phyloP scores from a whole-genome alignment of 2,797 vertebrate genomes.

The Arnoldichthys spilopterus region DNA sequence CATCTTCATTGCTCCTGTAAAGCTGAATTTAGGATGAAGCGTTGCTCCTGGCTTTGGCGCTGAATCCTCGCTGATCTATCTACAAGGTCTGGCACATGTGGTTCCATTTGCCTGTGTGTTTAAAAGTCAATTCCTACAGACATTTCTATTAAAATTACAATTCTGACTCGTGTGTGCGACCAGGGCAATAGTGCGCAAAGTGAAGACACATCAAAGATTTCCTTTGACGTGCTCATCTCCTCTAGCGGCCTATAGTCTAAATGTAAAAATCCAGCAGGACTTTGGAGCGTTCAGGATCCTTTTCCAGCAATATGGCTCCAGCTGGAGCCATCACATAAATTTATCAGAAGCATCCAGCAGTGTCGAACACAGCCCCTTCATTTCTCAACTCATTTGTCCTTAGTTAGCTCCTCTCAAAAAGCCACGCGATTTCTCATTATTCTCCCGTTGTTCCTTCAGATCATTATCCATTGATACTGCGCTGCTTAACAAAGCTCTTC shows the following conservation, averaged over 20 bases:
- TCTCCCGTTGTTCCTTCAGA: constrained; percentile 18
- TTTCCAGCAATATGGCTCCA: background rate
- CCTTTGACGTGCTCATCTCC: background rate
- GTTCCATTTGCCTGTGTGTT: background rate
- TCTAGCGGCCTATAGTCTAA: background rate
- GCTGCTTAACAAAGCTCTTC: constrained; percentile 27
- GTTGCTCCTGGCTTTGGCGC: background rate
- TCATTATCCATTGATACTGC: constrained; percentile 24
- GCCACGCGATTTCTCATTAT: constrained; percentile 30
- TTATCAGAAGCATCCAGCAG: background rate
- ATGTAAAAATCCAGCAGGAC: background rate
- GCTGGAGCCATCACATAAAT: background rate
- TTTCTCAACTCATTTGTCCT: constrained; percentile 11
- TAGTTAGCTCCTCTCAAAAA: background rate
- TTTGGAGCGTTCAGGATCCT: background rate
- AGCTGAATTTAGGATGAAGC: background rate
- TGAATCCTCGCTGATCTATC: background rate
- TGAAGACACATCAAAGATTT: constrained; percentile 7
- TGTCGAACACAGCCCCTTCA: background rate
- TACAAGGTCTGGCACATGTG: background rate
- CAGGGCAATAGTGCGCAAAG: background rate
- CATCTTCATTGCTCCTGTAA: background rate
- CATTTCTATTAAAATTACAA: background rate
- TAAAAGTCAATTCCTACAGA: background rate
- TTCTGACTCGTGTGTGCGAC: background rate